phyloP scores from a whole-genome alignment of 2,888 invertebrate genomes.

The Caenorhabditis sp. region DNA sequence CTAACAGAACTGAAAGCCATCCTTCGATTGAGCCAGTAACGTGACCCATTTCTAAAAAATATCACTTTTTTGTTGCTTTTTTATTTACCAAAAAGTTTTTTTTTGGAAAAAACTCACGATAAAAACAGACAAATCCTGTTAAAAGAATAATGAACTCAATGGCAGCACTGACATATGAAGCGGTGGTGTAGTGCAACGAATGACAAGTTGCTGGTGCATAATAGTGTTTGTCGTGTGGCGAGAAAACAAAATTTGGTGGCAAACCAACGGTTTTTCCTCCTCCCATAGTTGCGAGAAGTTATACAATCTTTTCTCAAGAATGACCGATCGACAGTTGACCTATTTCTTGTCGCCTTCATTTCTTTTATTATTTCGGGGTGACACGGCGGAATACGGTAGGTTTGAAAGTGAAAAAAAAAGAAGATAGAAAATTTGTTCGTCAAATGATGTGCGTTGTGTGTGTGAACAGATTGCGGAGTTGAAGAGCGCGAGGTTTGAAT shows the following conservation, averaged over 20 bases:
- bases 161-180: conserved; percentile 38
- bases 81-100: not conserved
- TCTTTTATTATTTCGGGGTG: not conserved
- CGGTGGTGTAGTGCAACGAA: conserved; percentile 63
- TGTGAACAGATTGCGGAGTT: not conserved
- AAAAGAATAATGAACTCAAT: conserved; percentile 40
- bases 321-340: not conserved
- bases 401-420: not conserved
- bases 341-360: not conserved
- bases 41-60: conserved; percentile 36
- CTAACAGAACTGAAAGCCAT: conserved; percentile 34
- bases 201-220: conserved; percentile 66
- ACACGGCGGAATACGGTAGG: not conserved
- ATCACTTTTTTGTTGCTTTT: not conserved
- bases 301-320: not conserved
- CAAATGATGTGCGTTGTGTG: not conserved
- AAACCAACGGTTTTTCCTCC: conserved; percentile 10
- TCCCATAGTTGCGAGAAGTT: not conserved
- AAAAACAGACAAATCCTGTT: conserved; percentile 40
- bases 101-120: conserved; percentile 27
- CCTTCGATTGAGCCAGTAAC: conserved; percentile 33
- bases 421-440: not conserved
- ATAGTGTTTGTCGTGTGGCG: conserved; percentile 63
- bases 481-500: not conserved
- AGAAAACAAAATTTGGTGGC: conserved; percentile 56